A percentile compares a stretch with the other conserved stretches of the same genome.
These are phyloP conservation scores for Cynopterus sphinx DNA, from an alignment of 2,797 vertebrate genomes.

Conservation along the genomic window DNA sequence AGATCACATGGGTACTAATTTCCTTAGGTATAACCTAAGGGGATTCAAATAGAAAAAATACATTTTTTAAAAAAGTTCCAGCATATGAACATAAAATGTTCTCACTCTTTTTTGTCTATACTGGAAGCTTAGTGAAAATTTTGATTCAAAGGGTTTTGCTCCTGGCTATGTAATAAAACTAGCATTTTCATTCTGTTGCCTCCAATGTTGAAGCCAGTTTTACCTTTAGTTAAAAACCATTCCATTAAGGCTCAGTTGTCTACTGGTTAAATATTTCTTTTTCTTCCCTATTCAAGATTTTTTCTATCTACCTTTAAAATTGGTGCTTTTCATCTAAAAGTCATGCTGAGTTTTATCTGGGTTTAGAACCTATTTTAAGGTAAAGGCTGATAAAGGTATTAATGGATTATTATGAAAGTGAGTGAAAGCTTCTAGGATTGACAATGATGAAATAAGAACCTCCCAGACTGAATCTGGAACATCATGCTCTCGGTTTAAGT, in stretches of 20 bases:
- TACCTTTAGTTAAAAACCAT: slow-evolving; percentile 58
- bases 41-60: slow-evolving; percentile 49
- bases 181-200: slow-evolving; percentile 56
- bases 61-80: neutral
- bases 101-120: slow-evolving; percentile 40
- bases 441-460: neutral
- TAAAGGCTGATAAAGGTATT: neutral
- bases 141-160: slow-evolving; percentile 79
- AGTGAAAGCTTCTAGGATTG: neutral
- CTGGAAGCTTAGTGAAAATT: slow-evolving; percentile 56
- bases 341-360: slow-evolving; percentile 42
- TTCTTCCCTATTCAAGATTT: neutral
- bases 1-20: slow-evolving; percentile 47
- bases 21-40: slow-evolving; percentile 55
- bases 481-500: neutral
- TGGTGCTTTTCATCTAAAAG: neutral
- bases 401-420: slow-evolving; percentile 39
- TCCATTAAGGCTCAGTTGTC: neutral
- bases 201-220: slow-evolving; percentile 28
- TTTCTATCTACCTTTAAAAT: neutral
- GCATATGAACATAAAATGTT: slow-evolving; percentile 54
- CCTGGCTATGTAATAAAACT: slow-evolving; percentile 69
- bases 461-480: neutral
- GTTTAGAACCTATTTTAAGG: neutral
- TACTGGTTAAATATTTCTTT: slow-evolving; percentile 33